phyloP scores from a whole-genome alignment of 2,797 vertebrate genomes.

The Clarias laeviceps region DNA sequence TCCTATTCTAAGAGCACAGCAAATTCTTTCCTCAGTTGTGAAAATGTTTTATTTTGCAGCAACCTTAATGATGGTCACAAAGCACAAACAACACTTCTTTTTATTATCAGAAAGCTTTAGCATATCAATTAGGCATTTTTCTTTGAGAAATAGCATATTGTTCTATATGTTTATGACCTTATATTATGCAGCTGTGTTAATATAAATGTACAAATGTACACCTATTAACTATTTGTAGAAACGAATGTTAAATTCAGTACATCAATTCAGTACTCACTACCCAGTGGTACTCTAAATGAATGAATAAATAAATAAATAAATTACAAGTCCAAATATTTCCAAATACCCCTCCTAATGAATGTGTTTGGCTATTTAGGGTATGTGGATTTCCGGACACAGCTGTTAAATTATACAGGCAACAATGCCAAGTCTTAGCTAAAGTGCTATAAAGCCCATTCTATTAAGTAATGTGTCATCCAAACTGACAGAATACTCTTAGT shows the following conservation, averaged over 20 bases:
- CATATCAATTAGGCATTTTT: not conserved
- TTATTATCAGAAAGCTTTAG: not conserved
- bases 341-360: not conserved
- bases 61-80: not conserved
- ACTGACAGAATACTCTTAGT: slow-evolving; percentile 17
- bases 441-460: slow-evolving; percentile 19
- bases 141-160: not conserved
- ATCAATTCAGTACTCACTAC: too few relatives aligned
- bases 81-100: not conserved
- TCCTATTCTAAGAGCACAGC: not conserved
- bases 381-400: slow-evolving; percentile 1
- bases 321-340: not conserved
- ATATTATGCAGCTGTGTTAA: not conserved
- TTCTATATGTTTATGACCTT: not conserved
- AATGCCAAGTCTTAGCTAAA: not conserved
- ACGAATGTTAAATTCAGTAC: too few relatives aligned
- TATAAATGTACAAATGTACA: too few relatives aligned
- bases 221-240: too few relatives aligned
- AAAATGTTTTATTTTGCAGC: not conserved
- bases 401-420: not conserved
- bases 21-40: not conserved
- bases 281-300: too few relatives aligned
- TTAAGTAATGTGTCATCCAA: slow-evolving; percentile 10
- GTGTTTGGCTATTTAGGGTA: not conserved
- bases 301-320: too few relatives aligned